These are phyloP conservation scores for Dasyprocta punctata DNA, from an alignment of 2,113 vertebrate genomes.

Conservation along the genomic window DNA sequence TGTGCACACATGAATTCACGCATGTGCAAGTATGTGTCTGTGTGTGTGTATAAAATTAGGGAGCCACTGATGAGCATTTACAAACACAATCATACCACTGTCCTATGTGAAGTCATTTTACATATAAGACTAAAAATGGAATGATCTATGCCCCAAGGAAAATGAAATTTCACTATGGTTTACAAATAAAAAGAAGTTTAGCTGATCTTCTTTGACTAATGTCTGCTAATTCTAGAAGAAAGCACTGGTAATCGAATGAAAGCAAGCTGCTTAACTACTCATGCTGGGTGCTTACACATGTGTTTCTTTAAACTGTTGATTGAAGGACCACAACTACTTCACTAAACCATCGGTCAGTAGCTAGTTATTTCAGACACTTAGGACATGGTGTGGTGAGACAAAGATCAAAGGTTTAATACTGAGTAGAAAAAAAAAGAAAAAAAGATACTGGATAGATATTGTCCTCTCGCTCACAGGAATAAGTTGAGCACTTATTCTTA, in stretches of 20 bases:
- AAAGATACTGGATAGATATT: background rate
- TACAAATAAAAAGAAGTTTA: background rate
- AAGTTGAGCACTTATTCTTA: background rate
- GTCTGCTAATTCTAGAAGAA: background rate
- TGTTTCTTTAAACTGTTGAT: background rate
- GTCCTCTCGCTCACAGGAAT: background rate
- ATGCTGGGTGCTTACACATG: background rate
- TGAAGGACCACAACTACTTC: background rate
- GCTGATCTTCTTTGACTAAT: background rate
- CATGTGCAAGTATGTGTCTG: background rate
- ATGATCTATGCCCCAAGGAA: background rate
- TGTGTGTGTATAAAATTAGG: background rate
- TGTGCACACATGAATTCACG: background rate
- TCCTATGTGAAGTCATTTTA: background rate
- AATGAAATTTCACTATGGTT: background rate
- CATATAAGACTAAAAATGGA: background rate
- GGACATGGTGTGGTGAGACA: background rate
- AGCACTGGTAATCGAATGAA: background rate
- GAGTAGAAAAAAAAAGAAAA: too few species aligned
- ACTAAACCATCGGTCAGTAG: slow-evolving; percentile 22
- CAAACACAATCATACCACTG: background rate
- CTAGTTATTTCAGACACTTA: slow-evolving; percentile 13
- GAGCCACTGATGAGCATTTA: background rate
- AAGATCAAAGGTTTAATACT: background rate
- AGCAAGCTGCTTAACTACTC: slow-evolving; percentile 1